Evolutionary conservation across 2,113 vertebrate genomes (phyloP).

Genomic region (Coturnix japonica): DNA sequence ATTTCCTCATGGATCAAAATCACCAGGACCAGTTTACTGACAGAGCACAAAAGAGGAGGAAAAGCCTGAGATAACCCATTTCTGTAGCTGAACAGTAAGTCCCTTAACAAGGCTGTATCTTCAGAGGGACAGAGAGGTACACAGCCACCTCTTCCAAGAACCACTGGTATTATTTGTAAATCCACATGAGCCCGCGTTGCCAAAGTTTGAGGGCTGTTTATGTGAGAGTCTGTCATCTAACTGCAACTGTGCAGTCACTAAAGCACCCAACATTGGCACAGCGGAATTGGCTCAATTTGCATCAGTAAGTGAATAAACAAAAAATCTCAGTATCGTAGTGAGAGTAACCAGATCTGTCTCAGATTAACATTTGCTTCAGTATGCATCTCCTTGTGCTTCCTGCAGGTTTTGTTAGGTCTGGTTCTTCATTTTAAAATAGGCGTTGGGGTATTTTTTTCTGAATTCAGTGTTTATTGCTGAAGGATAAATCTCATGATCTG

Average conservation of each 20-base stretch:
- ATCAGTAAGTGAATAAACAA: background rate
- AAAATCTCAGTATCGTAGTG: background rate
- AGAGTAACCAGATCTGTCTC: background rate
- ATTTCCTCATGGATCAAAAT: constrained; percentile 62
- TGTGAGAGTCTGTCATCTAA: accelerated
- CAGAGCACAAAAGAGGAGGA: background rate
- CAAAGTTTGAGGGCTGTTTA: background rate
- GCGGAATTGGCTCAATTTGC: background rate
- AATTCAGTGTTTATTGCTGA: background rate
- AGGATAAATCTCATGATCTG: background rate
- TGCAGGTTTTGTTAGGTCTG: accelerated
- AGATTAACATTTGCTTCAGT: background rate
- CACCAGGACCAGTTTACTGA: constrained; percentile 17
- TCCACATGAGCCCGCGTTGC: accelerated
- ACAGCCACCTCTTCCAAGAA: background rate
- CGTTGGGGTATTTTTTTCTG: no score
- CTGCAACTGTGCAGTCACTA: background rate
- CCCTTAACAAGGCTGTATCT: background rate
- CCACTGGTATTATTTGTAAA: background rate
- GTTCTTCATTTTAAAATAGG: background rate
- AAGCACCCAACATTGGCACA: background rate
- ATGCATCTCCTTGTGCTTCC: background rate
- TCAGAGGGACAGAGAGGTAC: background rate
- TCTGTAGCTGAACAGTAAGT: background rate
- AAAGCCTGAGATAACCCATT: background rate